A percentile compares a stretch with the other conserved stretches of the same genome.
phyloP scores from a whole-genome alignment of 2,888 invertebrate genomes.

The Drosophila testacea region DNA sequence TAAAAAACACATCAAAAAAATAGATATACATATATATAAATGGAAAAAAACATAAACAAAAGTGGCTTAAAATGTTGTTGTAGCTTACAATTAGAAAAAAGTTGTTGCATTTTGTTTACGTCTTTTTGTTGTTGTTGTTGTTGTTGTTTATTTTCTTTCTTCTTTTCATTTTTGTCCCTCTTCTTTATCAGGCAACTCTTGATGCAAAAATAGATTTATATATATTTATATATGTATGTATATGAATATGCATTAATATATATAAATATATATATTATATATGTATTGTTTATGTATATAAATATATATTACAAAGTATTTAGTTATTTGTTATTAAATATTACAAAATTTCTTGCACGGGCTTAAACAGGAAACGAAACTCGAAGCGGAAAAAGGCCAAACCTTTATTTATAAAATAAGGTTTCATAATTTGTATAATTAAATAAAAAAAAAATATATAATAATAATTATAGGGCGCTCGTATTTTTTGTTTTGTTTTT shows the following conservation, averaged over 20 bases:
- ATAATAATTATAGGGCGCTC: slow-evolving; percentile 21
- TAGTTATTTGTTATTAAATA: slow-evolving; percentile 44
- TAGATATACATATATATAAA: slow-evolving; percentile 30
- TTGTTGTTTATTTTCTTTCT: background rate
- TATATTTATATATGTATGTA: slow-evolving; percentile 29
- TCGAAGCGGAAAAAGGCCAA: slow-evolving; percentile 51
- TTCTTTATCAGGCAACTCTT: slow-evolving; percentile 62
- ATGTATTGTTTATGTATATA: slow-evolving; percentile 38
- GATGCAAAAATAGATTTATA: slow-evolving; percentile 69
- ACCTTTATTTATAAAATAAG: slow-evolving; percentile 85
- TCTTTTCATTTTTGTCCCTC: slow-evolving; percentile 40
- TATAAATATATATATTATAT: slow-evolving; percentile 39
- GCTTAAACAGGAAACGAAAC: slow-evolving; percentile 39
- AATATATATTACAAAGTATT: slow-evolving; percentile 66
- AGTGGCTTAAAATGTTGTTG: slow-evolving; percentile 45
- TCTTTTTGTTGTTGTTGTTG: slow-evolving; percentile 10
- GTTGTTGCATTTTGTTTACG: slow-evolving; percentile 34
- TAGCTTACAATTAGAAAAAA: slow-evolving; percentile 63
- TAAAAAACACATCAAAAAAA: slow-evolving; percentile 37
- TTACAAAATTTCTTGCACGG: slow-evolving; percentile 42
- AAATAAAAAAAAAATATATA: slow-evolving; percentile 48
- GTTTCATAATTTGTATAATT: slow-evolving; percentile 61
- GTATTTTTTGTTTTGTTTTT: slow-evolving; percentile 11
- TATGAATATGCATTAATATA: slow-evolving; percentile 21
- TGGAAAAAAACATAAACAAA: slow-evolving; percentile 58